phyloP scores from a whole-genome alignment of 2,888 invertebrate genomes.

The Teleogryllus oceanicus region DNA sequence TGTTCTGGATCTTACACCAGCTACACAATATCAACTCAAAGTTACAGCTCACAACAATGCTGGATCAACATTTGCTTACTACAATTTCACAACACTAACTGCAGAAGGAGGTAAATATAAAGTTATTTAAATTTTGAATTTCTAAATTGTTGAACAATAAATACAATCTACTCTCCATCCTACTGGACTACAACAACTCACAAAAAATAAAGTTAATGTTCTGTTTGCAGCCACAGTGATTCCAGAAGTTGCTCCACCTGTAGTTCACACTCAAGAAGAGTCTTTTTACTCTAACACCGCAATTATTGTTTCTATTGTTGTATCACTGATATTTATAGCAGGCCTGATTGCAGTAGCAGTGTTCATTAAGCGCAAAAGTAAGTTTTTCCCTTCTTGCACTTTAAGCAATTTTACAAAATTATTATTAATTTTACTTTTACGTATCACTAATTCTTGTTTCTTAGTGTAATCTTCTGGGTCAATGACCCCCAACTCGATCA shows the following conservation, averaged over 20 bases:
- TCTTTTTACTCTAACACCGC: conserved; percentile 65
- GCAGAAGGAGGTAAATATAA: conserved; percentile 64
- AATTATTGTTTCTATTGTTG: conserved; percentile 59
- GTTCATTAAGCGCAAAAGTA: conserved; percentile 67
- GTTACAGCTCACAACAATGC: conserved; percentile 84
- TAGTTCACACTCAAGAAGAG: conserved; percentile 62
- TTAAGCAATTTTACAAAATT: no score
- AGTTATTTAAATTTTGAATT: neutral
- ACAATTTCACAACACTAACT: conserved; percentile 80
- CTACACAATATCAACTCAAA: conserved; percentile 68
- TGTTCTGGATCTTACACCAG: conserved; percentile 71
- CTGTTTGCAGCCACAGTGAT: conserved; percentile 51
- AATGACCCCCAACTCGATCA: no score
- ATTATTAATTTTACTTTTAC: no score
- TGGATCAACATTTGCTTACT: conserved; percentile 75
- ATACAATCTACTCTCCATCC: no score
- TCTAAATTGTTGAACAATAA: neutral
- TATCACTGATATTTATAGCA: conserved; percentile 64
- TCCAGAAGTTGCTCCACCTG: conserved; percentile 64
- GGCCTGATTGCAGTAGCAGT: conserved; percentile 66
- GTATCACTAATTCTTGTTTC: no score
- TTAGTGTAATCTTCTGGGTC: no score
- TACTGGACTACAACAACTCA: no score
- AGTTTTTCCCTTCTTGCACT: conserved; percentile 43
- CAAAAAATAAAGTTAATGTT: conserved; percentile 26